phyloP scores from a whole-genome alignment of 2,113 vertebrate species.

The Aleadryas rufinucha region DNA sequence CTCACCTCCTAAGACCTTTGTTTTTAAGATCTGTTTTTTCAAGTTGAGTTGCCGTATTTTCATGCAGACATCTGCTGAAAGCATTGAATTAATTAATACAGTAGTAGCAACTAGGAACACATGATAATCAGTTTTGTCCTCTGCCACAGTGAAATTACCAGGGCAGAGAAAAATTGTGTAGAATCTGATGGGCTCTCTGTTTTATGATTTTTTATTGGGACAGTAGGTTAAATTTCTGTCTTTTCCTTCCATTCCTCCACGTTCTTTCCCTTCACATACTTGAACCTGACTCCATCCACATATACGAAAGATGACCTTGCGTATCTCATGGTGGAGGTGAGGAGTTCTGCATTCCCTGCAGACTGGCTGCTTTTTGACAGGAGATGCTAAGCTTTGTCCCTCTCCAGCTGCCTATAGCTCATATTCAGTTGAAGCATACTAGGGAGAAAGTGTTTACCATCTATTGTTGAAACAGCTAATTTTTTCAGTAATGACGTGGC shows the following conservation, averaged over 20 bases:
- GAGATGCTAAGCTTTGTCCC: neutral
- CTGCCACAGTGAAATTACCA: conserved; percentile 11
- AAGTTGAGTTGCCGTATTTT: conserved; percentile 3
- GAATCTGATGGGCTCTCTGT: neutral
- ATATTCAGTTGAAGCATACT: neutral
- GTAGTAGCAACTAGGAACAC: conserved; percentile 38
- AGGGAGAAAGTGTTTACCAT: neutral
- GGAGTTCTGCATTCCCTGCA: neutral
- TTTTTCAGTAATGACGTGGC: neutral
- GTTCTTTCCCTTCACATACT: neutral
- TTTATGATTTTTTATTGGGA: neutral
- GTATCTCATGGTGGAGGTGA: neutral
- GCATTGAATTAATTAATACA: conserved; percentile 56
- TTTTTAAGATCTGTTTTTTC: conserved; percentile 38
- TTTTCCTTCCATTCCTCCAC: neutral
- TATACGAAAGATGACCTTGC: rapidly evolving
- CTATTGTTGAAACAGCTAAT: conserved; percentile 19
- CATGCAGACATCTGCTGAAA: conserved; percentile 57
- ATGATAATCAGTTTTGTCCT: conserved; percentile 46
- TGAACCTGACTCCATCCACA: neutral
- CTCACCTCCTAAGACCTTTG: conserved; percentile 39
- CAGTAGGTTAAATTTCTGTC: neutral
- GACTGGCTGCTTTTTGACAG: neutral
- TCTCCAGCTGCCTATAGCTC: neutral
- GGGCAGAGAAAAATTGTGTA: neutral